Percentiles rank a stretch among this genome's conserved stretches.
Conservation (phyloP, 2,888 invertebrate species). For the Linnaemya vulpina region DNA sequence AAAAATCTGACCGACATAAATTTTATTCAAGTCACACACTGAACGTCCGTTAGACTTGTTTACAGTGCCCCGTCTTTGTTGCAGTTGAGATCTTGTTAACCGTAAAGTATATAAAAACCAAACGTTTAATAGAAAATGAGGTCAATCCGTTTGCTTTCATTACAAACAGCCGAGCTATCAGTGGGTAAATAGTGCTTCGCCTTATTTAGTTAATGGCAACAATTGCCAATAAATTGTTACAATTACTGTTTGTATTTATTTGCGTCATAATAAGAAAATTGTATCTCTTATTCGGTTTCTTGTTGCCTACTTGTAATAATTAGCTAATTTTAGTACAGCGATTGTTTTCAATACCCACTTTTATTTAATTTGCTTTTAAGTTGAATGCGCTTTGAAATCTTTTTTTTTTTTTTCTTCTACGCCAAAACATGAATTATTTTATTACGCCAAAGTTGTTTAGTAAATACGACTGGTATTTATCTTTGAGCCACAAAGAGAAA, state of each 20-base stretch:
- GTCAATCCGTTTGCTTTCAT: conserved; percentile 22
- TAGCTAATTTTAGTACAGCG: conserved; percentile 36
- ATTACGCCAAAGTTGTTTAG: conserved; percentile 24
- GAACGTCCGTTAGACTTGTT: not conserved
- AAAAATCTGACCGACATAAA: no score
- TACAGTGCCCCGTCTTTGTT: not conserved
- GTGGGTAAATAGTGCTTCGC: not conserved
- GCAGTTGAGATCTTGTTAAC: not conserved
- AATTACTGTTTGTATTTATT: conserved; percentile 48
- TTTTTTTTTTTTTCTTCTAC: conserved; percentile 56
- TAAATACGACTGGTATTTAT: not conserved
- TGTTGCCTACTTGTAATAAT: conserved; percentile 36
- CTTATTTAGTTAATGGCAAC: conserved; percentile 13
- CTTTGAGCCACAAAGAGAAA: conserved; percentile 35
- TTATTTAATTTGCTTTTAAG: conserved; percentile 30
- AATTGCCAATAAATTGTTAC: conserved; percentile 12
- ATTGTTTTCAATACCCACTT: conserved; percentile 38
- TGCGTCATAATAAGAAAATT: conserved; percentile 48
- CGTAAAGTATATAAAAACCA: not conserved
- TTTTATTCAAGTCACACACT: not conserved
- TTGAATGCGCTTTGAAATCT: conserved; percentile 43
- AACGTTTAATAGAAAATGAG: conserved; percentile 32
- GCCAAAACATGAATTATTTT: conserved; percentile 41
- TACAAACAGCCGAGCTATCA: not conserved
- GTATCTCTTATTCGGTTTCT: conserved; percentile 11